phyloP scores from a whole-genome alignment of 2,113 vertebrate genomes.

The Ageneiosus marmoratus region DNA sequence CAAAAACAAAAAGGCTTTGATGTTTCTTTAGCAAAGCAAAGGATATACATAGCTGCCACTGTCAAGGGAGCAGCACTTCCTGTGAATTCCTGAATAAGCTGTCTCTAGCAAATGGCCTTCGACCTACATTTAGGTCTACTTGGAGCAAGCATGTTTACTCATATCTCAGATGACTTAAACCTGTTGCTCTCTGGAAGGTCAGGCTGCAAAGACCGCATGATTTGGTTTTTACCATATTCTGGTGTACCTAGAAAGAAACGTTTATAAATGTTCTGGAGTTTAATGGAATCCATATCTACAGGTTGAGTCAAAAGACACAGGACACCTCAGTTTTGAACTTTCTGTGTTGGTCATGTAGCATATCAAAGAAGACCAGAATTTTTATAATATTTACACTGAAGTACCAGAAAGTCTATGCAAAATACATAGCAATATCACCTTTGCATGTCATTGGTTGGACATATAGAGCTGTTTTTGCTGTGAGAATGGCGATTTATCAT shows the following conservation, averaged over 20 bases:
- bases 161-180: neutral
- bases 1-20: conserved; percentile 14
- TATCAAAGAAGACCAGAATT: too few relatives aligned
- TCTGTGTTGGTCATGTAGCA: too few relatives aligned
- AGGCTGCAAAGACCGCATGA: neutral
- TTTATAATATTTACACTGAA: too few relatives aligned
- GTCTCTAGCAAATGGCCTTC: neutral
- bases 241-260: neutral
- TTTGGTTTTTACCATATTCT: neutral
- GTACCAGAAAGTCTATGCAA: too few relatives aligned
- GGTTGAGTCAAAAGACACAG: too few relatives aligned
- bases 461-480: too few relatives aligned
- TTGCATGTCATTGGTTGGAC: too few relatives aligned
- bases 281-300: neutral
- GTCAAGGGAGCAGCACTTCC: neutral
- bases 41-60: conserved; percentile 4
- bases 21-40: conserved; percentile 8
- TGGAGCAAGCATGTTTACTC: neutral
- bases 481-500: too few relatives aligned
- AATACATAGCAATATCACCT: too few relatives aligned
- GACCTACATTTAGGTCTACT: neutral
- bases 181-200: too few relatives aligned
- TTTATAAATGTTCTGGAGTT: neutral
- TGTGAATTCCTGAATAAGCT: neutral
- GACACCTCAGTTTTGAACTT: too few relatives aligned